phyloP scores from a whole-genome alignment of 2,888 invertebrate genomes.

The Megastigmus dorsalis region DNA sequence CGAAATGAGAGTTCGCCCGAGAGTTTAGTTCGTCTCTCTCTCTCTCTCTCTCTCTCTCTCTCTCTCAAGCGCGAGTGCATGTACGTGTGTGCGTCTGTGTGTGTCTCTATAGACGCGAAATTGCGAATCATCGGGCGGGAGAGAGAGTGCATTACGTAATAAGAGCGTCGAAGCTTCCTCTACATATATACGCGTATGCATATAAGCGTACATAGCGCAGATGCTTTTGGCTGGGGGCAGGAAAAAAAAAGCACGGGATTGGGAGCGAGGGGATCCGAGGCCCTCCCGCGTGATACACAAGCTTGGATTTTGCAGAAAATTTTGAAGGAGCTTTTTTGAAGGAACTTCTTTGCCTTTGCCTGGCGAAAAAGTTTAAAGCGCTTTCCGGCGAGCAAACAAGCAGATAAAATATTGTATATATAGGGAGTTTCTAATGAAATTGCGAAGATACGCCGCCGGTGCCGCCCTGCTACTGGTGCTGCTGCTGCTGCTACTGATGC shows the following conservation, averaged over 20 bases:
- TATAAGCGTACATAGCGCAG: conserved; percentile 6
- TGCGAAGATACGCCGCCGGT: conserved; percentile 21
- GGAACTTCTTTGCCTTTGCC: not conserved
- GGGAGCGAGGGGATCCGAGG: not conserved
- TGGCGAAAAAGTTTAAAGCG: conserved; percentile 44
- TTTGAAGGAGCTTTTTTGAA: conserved; percentile 13
- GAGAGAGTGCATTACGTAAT: conserved; percentile 56
- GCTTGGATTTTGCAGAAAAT: conserved; percentile 4
- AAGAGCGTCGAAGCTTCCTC: conserved; percentile 19
- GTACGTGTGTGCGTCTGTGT: not conserved
- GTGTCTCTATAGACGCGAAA: conserved; percentile 13
- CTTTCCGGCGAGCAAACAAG: conserved; percentile 47
- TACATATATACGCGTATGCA: not conserved
- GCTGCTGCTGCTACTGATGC: too few species aligned
- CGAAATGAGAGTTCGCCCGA: conserved; percentile 47
- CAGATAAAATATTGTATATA: conserved; percentile 50
- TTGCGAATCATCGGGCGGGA: conserved; percentile 51
- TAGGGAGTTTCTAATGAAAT: conserved; percentile 44
- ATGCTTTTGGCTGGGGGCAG: conserved; percentile 24
- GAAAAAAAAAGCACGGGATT: conserved; percentile 30
- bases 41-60: too few species aligned
- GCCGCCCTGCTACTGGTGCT: too few species aligned
- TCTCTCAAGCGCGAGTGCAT: too few species aligned
- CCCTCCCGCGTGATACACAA: not conserved
- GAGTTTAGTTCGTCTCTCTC: conserved; percentile 46